Evolutionary conservation across 2,113 vertebrate species (phyloP), one percentile per base, ranked within the genome.

Genomic region (Casuarius casuarius): DNA sequence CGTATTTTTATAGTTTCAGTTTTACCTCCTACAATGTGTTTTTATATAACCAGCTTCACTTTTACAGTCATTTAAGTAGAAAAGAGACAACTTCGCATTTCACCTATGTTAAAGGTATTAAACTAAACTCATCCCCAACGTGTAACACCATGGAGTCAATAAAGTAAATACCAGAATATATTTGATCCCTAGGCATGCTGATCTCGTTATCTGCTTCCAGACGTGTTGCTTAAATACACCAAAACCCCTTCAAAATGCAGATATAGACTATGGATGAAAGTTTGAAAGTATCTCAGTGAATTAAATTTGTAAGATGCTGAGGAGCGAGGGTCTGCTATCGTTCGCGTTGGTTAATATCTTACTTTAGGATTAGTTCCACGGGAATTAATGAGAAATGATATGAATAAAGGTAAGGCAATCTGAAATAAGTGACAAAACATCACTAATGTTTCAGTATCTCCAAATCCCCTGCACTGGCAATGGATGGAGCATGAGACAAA

Each of bases 311-410:
- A 74, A 79, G 46, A 51, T 51, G 88, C 81, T 46, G 35, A 86
- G 65, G 61, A 84, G 19, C 0, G 0, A 85, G 59, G 48, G 58
- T 89, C 44, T 83, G 78, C 63, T 92, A 7, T 40, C 70, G 3
- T 68, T 85, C 59, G 54, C 26, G 26, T n/a, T 78, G 63, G 51
- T 46, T 85, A 62, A 77, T 56, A 74, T 16, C 49, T 87, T 80
- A 65, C 56, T 71, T 94, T 54, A 66, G 71, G 66, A 94, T 83
- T 94, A 87, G 17, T 77, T 90, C 51, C 33, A 22, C 9, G 74
- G 40, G 84, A 94, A 95, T 97, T 95, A 85, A 61, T 61, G 68
- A 85, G 48, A 84, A 96, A 74, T 83, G 40, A 70, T n/a, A 66
- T 19, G 95, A 89, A 79, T 82, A 85, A 79, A 94, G 51, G 81